phyloP scores from a whole-genome alignment of 2,888 invertebrate genomes.

The Platycheirus rosarum region DNA sequence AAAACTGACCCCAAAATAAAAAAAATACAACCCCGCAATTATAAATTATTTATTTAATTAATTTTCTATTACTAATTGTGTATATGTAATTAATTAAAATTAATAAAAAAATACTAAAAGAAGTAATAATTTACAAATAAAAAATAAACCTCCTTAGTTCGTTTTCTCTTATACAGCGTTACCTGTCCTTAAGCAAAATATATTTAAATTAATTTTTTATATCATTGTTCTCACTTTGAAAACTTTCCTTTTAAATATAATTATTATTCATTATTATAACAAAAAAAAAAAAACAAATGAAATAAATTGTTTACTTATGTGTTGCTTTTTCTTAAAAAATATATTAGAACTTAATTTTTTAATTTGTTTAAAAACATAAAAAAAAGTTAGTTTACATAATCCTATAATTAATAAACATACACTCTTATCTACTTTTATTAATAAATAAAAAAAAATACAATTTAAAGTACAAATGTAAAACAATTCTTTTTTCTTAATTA shows the following conservation, averaged over 20 bases:
- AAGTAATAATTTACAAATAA: conserved; percentile 17
- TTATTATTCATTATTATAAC: conserved; percentile 52
- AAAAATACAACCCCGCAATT: background rate
- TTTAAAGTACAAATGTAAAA: conserved; percentile 74
- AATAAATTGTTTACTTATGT: conserved; percentile 63
- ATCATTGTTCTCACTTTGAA: conserved; percentile 68
- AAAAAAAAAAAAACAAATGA: conserved; percentile 3
- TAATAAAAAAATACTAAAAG: conserved; percentile 26
- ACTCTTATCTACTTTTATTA: conserved; percentile 37
- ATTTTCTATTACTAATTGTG: conserved; percentile 12
- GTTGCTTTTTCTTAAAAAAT: conserved; percentile 67
- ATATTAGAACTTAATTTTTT: conserved; percentile 68
- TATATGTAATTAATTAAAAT: too few relatives aligned
- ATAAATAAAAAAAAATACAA: conserved; percentile 49
- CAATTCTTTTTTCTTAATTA: conserved; percentile 48
- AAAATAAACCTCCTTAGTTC: conserved; percentile 55
- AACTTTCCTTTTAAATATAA: conserved; percentile 61
- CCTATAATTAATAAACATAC: conserved; percentile 51
- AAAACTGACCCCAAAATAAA: background rate
- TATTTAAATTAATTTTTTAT: conserved; percentile 74
- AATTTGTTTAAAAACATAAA: conserved; percentile 55
- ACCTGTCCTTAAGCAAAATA: conserved; percentile 74
- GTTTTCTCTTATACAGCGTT: conserved; percentile 73
- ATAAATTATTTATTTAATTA: background rate
- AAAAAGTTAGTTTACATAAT: conserved; percentile 61